These are phyloP conservation scores for Coleophora deauratella DNA, from an alignment of 2,888 invertebrate genomes.

Conservation along the genomic window DNA sequence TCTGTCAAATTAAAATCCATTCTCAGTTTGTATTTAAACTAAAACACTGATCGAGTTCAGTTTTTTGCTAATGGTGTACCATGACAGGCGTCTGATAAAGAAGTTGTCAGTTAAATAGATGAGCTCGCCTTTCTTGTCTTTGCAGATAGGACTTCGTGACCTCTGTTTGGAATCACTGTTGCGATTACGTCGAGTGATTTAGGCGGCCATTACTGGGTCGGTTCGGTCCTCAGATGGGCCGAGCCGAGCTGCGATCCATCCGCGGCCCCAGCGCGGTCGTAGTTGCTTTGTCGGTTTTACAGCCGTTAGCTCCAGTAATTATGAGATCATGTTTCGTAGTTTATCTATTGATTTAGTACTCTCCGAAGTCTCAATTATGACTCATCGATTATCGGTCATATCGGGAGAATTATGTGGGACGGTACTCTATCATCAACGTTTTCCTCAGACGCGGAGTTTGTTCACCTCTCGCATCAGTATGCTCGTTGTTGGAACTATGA, in stretches of 20 bases:
- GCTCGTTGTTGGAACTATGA: conserved; percentile 22
- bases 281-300: conserved; percentile 55
- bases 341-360: conserved; percentile 63
- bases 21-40: conserved; percentile 14
- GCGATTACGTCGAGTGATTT: conserved; percentile 65
- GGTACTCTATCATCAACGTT: conserved; percentile 46
- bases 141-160: conserved; percentile 50
- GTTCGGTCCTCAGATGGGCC: conserved; percentile 48
- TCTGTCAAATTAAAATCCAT: too few species aligned
- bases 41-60: conserved; percentile 21
- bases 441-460: conserved; percentile 35
- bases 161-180: conserved; percentile 59
- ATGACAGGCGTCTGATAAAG: conserved; percentile 23
- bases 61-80: conserved; percentile 2
- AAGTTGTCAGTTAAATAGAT: conserved; percentile 12
- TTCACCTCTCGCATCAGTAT: conserved; percentile 35
- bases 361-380: conserved; percentile 62
- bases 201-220: conserved; percentile 58
- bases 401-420: conserved; percentile 50
- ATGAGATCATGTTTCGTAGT: conserved; percentile 66
- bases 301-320: conserved; percentile 56
- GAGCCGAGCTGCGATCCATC: conserved; percentile 60
- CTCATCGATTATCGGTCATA: conserved; percentile 54
- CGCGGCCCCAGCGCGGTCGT: conserved; percentile 5
- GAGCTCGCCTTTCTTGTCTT: too few species aligned